Evolutionary conservation across 2,888 invertebrate species (phyloP), one percentile per base, ranked within the genome.

Genomic region (Tineola bisselliella): DNA sequence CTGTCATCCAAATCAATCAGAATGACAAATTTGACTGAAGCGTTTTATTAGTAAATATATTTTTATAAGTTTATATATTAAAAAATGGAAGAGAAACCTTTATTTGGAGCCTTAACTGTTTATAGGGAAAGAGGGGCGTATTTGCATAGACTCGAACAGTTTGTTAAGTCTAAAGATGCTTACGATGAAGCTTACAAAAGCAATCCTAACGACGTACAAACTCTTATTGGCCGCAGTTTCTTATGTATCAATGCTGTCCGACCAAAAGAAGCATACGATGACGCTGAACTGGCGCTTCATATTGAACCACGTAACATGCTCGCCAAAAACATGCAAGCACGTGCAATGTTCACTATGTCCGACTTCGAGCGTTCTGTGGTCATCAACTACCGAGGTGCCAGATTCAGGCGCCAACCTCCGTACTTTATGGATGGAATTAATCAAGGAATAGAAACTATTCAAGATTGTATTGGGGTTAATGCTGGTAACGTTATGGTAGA

Each of bases 401-500:
- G 79, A 18, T 62, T 64, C 30, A 77, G 87, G 10, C 71, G 72
- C 4, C 80, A 84, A 63, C 87, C 87, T 1, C 81, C 82, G 0
- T 87, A 87, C 65, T 87, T 87, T 64, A 74, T 68, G 54, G 86
- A 84, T 66, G 86, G 87, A n/a, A 84, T 84, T 15, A 82, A 79
- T 65, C 84, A 86, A 68, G 86, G 86, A 1, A 61, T 78, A 0
- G 84, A 87, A 69, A 87, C 87, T 6, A 82, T 87, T 63, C 81
- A 86, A 69, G 86, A 86, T 65, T 86, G 84, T 63, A 77, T 87
- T 8, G 87, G 87, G n/a, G 62, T 65, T 2, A 83, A 86, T 61
- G 81, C 86, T 1, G 87, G 87, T 1, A 76, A 69, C 63, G 81
- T 87, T 0, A 79, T 87, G 84, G 57, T 80, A 31, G 81, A 86